phyloP scores from a whole-genome alignment of 1,140 invertebrate genomes.

The Drosophila funebris region DNA sequence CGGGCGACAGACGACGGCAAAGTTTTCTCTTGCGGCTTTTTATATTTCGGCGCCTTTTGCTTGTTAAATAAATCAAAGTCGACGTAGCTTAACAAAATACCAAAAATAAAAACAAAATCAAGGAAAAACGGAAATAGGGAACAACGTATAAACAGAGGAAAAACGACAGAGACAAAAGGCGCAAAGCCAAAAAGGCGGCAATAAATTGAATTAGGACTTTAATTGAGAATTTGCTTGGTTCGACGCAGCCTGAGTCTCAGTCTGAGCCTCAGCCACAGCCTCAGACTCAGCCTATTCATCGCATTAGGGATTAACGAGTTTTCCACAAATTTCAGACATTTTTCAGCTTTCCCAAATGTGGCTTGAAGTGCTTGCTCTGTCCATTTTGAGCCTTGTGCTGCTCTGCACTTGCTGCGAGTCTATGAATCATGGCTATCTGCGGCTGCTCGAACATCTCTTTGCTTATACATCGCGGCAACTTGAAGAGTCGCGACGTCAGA shows the following conservation, averaged over 20 bases:
- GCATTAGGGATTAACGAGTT: slow-evolving; percentile 13
- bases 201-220: slow-evolving; percentile 75
- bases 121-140: not conserved
- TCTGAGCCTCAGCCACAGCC: too few relatives aligned
- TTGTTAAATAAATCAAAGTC: slow-evolving; percentile 73
- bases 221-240: slow-evolving; percentile 64
- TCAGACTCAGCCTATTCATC: too few relatives aligned
- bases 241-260: not conserved
- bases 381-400: not conserved
- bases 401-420: slow-evolving; percentile 14
- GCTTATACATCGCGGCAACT: slow-evolving; percentile 26
- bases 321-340: not conserved
- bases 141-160: slow-evolving; percentile 15
- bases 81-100: slow-evolving; percentile 34
- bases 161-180: slow-evolving; percentile 26
- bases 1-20: slow-evolving; percentile 48
- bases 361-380: not conserved
- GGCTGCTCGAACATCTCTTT: slow-evolving; percentile 40
- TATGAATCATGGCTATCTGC: slow-evolving; percentile 23
- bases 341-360: slow-evolving; percentile 12
- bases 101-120: slow-evolving; percentile 18
- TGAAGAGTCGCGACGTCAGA: not conserved
- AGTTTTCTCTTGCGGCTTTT: slow-evolving; percentile 56
- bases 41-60: slow-evolving; percentile 47
- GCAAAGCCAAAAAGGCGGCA: slow-evolving; percentile 49